Evolutionary conservation across 2,113 vertebrate species (phyloP).

Genomic region (Isurus oxyrinchus): DNA sequence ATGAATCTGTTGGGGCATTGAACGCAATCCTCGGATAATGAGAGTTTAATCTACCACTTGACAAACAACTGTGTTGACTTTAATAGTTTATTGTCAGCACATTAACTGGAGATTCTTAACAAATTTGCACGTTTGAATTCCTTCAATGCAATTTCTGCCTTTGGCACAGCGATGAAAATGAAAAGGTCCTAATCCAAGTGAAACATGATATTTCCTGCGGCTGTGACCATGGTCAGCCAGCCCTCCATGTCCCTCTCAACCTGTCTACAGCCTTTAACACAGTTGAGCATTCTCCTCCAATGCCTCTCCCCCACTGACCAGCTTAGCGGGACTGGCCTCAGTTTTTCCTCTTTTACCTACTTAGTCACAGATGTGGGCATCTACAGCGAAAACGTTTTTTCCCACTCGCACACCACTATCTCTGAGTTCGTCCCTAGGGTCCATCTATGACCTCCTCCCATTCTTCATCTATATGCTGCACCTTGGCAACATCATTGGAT

Average conservation of each 20-base stretch:
- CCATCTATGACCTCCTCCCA: not conserved
- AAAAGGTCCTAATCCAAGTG: not conserved
- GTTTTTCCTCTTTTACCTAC: too few relatives aligned
- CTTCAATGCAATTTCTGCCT: not conserved
- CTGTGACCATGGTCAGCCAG: not conserved
- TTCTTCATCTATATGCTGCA: not conserved
- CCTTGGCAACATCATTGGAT: not conserved
- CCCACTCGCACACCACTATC: not conserved
- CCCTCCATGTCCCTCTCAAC: not conserved
- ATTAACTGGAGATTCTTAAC: not conserved
- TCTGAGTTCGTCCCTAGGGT: not conserved
- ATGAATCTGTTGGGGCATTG: not conserved
- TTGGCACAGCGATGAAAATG: not conserved
- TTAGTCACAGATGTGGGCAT: not conserved
- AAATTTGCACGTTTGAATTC: not conserved
- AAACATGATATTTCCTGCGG: not conserved
- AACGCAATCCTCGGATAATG: not conserved
- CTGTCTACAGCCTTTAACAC: not conserved
- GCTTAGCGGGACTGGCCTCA: not conserved
- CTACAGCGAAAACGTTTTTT: not conserved
- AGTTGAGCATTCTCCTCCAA: not conserved
- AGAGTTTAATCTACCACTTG: not conserved
- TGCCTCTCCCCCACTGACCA: not conserved
- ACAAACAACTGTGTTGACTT: not conserved
- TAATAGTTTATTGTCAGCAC: not conserved